Evolutionary conservation across 2,888 invertebrate genomes (phyloP), one percentile per base, ranked within the genome.

Genomic region (Endomychus coccineus): DNA sequence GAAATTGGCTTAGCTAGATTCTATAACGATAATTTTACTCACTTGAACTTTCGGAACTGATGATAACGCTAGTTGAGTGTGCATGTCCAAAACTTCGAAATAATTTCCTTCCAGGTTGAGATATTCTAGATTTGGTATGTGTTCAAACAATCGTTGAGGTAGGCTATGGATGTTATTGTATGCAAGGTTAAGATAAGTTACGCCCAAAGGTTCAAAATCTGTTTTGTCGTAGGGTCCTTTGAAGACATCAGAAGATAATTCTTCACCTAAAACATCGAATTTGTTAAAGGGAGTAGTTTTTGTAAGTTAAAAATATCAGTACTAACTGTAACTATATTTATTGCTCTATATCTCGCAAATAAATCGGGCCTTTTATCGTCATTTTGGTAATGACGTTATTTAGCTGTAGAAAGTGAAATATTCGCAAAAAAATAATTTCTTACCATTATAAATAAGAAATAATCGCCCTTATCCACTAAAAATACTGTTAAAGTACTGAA

Each of bases 101-200:
- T 71, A 68, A 49, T 82, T 82, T 49, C 76, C 71, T 54, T 75
- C 74, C 36, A 82, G 62, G 47, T 73, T 74, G 4, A 82, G 60
- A 42, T 70, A 68, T 11, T 70, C 70, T 50, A 82, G 52, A 45
- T 75, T 69, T 1, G 78, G 78, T 35, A 76, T 76, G 54, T 79
- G 74, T 54, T 77, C 72, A 54, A 82, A 82, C 21, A 79, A 53
- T 33, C 73, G 71, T 43, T 69, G 65, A 52, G 76, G 73, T 46
- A 82, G 55, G 3, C 75, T 75, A 49, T 75, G 74, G 34, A 82
- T 75, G 50, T 70, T 58, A 57, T 82, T 82, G 58, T 75, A 71
- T 11, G 77, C 75, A 22, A 82, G 62, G 56, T 78, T 75, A 16
- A 82, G 58, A 7, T 75, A 71, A 51, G 73, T 70, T 37, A 82